Base-by-base conservation (phyloP, 1,140 invertebrate genomes). In the Drosophila pallidifrons region DNA sequence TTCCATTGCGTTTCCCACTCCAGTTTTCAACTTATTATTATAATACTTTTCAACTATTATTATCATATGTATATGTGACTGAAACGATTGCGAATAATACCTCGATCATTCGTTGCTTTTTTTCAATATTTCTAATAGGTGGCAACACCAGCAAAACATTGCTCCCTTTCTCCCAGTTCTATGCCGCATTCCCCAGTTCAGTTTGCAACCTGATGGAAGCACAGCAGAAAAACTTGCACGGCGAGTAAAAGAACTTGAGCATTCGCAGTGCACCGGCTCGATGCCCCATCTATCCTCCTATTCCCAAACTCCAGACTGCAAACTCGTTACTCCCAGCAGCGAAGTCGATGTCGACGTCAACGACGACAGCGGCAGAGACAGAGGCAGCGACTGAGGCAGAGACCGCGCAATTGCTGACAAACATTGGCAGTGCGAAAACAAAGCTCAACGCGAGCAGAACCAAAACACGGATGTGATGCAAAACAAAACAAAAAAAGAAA, bases 371-470 rank as follows among this genome's bases (percentile, higher is more conserved):
- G 52, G 30, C 45, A 15, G 49, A 20, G 43, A 38, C 58, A 0
- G 43, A 43, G n/a, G 15, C 65, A 8, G 28, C 16, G 43, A 63
- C 55, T 8, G 72, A 35, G 47, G 41, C 74, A 5, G 4, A 1
- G 16, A 43, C 35, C 54, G 75, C 61, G 47, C 43, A 47, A 61
- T 41, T 52, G 65, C 64, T 64, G 61, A 41, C 51, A 15, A 38
- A 30, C 28, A 64, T 60, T 59, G 69, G 52, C 83, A 91, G 88
- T 91, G 88, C 81, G 57, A 79, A 91, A 91, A 88, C 81, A 82
- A 88, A 79, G 75, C 83, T 91, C 88, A 83, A 78, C 74, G 81
- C 83, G 88, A 75, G 46, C 83, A 88, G 88, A 91, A 78, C 82
- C 63, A 55, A 58, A 71, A 46, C 57, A 68, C 68, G 66, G 59